Conservation (phyloP, 2,888 invertebrate species). For the Steinernema hermaphroditum region DNA sequence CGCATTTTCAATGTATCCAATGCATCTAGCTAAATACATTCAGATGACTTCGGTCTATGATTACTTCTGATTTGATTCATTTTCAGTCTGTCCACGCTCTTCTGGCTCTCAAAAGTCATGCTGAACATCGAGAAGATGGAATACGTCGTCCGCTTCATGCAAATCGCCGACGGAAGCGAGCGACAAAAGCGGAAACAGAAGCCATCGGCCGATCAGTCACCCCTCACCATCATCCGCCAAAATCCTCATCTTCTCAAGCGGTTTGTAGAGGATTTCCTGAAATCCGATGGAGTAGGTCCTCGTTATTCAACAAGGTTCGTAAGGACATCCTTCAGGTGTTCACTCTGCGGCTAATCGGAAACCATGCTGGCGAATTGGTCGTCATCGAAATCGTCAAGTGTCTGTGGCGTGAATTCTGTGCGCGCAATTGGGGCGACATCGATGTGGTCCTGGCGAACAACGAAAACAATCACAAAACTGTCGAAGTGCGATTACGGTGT, state of each 20-base stretch:
- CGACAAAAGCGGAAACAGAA: conserved; percentile 37
- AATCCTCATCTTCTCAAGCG: conserved; percentile 57
- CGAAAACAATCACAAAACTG: too few relatives aligned
- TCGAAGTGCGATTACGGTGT: background rate
- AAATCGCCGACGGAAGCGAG: conserved; percentile 48
- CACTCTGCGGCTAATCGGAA: conserved; percentile 63
- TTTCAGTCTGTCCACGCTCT: conserved; percentile 56
- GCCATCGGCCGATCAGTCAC: background rate
- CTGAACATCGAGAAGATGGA: conserved; percentile 60
- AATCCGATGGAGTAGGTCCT: conserved; percentile 57
- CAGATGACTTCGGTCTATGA: too few relatives aligned
- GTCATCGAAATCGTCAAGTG: conserved; percentile 42
- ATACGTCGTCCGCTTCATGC: conserved; percentile 61
- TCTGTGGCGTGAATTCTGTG: conserved; percentile 68
- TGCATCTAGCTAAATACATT: too few relatives aligned
- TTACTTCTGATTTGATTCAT: too few relatives aligned
- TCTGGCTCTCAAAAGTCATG: conserved; percentile 60
- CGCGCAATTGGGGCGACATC: conserved; percentile 61
- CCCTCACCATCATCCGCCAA: conserved; percentile 44
- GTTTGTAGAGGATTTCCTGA: conserved; percentile 59
- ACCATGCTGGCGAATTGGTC: conserved; percentile 62
- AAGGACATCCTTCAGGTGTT: too few relatives aligned
- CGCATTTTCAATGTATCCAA: too few relatives aligned
- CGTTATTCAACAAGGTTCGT: too few relatives aligned
- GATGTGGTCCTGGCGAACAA: conserved; percentile 46